phyloP scores from a whole-genome alignment of 2,797 vertebrate species.

The Hippopotamyrus pictus region DNA sequence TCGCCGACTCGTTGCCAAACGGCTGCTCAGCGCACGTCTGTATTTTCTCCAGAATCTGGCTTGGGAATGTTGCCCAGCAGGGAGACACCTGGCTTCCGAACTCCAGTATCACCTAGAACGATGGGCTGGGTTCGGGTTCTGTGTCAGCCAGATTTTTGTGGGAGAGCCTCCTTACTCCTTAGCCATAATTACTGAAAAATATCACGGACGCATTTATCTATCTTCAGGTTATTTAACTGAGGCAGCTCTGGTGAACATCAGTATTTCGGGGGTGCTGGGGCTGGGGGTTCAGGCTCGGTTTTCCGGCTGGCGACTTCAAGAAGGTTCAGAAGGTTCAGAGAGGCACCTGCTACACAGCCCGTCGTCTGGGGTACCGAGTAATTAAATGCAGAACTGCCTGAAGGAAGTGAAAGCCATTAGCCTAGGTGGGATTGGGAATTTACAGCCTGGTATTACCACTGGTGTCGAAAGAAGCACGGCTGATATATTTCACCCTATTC shows the following conservation, averaged over 20 bases:
- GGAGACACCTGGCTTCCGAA: neutral
- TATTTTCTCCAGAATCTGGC: neutral
- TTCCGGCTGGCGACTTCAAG: neutral
- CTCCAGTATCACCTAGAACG: neutral
- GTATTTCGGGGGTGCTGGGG: neutral
- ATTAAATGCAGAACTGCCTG: neutral
- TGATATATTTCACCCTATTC: neutral
- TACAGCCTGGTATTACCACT: neutral
- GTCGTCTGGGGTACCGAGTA: neutral
- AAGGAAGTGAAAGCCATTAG: conserved; percentile 2
- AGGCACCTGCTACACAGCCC: neutral
- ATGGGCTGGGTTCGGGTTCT: neutral
- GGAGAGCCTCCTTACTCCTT: neutral
- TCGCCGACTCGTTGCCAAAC: neutral
- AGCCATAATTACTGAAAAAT: neutral
- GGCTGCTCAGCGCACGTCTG: neutral
- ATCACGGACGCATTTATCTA: neutral
- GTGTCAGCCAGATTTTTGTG: neutral
- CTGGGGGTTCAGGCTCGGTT: neutral
- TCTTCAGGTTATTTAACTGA: conserved; percentile 19
- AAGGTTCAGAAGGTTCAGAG: neutral
- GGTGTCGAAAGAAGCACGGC: neutral
- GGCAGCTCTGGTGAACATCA: neutral
- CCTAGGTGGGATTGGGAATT: neutral
- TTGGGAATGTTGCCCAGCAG: neutral